A percentile compares a stretch with the other conserved stretches of the same genome.
phyloP scores from a whole-genome alignment of 2,113 vertebrate species.

The Cephalopterus ornatus region DNA sequence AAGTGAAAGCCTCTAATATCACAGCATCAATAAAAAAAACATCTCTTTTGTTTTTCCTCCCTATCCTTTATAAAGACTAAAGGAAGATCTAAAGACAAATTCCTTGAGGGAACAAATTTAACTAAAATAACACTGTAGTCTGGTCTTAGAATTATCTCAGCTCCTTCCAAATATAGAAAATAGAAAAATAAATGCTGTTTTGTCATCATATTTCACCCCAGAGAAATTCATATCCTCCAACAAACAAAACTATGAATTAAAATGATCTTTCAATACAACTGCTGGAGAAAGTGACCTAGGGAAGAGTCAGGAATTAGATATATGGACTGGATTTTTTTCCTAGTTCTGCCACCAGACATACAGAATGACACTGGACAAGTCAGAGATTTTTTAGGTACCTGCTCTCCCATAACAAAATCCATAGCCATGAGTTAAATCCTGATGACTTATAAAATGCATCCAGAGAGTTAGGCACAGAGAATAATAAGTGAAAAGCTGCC shows the following conservation, averaged over 20 bases:
- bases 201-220: conserved; percentile 2
- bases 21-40: conserved; percentile 6
- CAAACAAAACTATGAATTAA: conserved; percentile 22
- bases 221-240: neutral
- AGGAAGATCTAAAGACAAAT: neutral
- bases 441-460: conserved; percentile 54
- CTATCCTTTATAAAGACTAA: neutral
- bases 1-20: neutral
- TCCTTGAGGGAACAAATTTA: conserved; percentile 3
- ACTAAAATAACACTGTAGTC: neutral
- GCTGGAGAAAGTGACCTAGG: neutral
- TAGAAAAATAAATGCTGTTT: conserved; percentile 16
- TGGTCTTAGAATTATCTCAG: neutral
- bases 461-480: conserved; percentile 41
- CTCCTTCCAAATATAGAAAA: conserved; percentile 16
- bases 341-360: neutral
- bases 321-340: neutral
- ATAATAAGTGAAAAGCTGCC: conserved; percentile 64
- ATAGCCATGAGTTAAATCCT: conserved; percentile 38
- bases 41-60: neutral
- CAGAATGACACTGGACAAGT: neutral
- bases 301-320: neutral
- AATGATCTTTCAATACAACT: neutral
- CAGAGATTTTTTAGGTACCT: conserved; percentile 5
- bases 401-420: conserved; percentile 19